phyloP scores from a whole-genome alignment of 2,113 vertebrate genomes.

The Xiphophorus hellerii region DNA sequence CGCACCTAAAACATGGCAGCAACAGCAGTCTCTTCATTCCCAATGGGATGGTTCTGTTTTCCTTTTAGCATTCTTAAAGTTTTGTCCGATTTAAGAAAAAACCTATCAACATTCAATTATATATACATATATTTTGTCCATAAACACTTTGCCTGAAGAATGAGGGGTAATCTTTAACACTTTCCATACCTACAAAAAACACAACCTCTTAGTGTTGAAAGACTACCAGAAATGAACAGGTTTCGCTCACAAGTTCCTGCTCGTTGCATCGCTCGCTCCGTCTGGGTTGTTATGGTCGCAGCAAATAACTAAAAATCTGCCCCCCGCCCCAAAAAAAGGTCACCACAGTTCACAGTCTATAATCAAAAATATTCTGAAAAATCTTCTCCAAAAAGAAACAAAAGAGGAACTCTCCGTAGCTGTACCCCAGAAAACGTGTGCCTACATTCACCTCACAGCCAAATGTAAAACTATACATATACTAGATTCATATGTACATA shows the following conservation, averaged over 20 bases:
- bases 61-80: conserved; percentile 29
- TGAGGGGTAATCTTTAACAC: neutral
- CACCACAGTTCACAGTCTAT: conserved; percentile 52
- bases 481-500: conserved; percentile 72
- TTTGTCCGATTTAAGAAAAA: conserved; percentile 31
- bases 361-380: conserved; percentile 52
- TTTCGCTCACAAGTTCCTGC: conserved; percentile 19
- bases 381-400: conserved; percentile 28
- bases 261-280: conserved; percentile 14
- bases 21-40: conserved; percentile 36
- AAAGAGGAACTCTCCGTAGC: conserved; percentile 23
- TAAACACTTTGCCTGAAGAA: conserved; percentile 36
- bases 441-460: conserved; percentile 41
- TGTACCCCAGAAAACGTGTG: conserved; percentile 32
- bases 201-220: conserved; percentile 68
- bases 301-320: neutral
- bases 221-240: conserved; percentile 46
- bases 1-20: conserved; percentile 40
- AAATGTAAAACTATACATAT: conserved; percentile 46
- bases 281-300: conserved; percentile 25
- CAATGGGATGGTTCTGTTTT: conserved; percentile 22
- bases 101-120: conserved; percentile 9
- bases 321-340: neutral
- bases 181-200: conserved; percentile 44
- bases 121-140: neutral